Evolutionary conservation across 2,113 vertebrate genomes (phyloP).

Genomic region (Conger conger): DNA sequence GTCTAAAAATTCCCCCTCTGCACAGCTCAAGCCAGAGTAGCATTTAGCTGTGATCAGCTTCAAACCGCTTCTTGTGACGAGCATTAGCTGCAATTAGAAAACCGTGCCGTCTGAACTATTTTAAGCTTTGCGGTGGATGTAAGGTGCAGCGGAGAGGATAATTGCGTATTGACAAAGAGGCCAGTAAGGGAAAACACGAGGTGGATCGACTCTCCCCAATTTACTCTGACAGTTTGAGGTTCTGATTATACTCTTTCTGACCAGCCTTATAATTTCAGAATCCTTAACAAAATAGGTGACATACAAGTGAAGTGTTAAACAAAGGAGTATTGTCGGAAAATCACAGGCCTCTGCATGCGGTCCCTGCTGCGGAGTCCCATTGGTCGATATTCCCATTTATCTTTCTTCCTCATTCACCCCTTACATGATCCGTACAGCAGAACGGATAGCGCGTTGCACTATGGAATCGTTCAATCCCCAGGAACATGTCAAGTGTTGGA

Average conservation of each 20-base stretch:
- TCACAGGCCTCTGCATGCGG: background rate
- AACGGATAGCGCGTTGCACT: background rate
- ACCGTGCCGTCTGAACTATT: constrained; percentile 58
- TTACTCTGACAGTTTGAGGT: constrained; percentile 64
- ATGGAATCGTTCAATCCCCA: background rate
- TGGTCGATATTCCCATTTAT: background rate
- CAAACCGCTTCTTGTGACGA: constrained; percentile 58
- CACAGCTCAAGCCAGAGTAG: background rate
- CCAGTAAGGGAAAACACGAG: constrained; percentile 55
- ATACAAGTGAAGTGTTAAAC: constrained; percentile 11
- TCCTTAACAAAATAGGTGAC: constrained; percentile 46
- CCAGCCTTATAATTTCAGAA: constrained; percentile 56
- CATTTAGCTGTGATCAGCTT: constrained; percentile 19
- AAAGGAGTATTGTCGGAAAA: background rate
- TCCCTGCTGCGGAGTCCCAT: background rate
- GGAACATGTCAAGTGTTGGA: background rate
- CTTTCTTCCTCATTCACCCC: background rate
- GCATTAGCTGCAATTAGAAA: constrained; percentile 65
- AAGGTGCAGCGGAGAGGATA: constrained; percentile 60
- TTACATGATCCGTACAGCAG: background rate
- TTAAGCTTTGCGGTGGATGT: constrained; percentile 52
- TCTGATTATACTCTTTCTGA: constrained; percentile 66
- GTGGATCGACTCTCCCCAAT: constrained; percentile 55
- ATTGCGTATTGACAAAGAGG: constrained; percentile 72
- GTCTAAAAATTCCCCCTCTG: background rate